These are phyloP conservation scores for Chromis chromis DNA, from an alignment of 2,797 vertebrate genomes.

Conservation along the genomic window DNA sequence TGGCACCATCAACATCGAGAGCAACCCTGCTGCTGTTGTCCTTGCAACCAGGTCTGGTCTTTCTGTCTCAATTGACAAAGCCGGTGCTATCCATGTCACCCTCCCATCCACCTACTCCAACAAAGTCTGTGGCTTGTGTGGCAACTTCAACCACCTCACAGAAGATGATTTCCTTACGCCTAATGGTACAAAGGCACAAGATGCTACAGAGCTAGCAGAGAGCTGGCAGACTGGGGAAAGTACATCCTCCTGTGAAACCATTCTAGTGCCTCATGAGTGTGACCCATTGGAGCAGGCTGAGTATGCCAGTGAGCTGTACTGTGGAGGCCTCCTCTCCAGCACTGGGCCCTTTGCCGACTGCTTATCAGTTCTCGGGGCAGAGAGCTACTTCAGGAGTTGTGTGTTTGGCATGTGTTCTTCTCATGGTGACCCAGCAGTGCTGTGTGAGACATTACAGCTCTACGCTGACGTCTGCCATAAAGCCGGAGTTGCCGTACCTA, in stretches of 20 bases:
- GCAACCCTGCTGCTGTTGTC: slow-evolving; percentile 75
- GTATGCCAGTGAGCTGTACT: slow-evolving; percentile 82
- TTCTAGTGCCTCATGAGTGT: slow-evolving; percentile 74
- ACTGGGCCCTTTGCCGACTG: slow-evolving; percentile 85
- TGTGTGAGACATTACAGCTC: slow-evolving; percentile 81
- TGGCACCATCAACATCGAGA: slow-evolving; percentile 74
- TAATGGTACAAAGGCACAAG: slow-evolving; percentile 66
- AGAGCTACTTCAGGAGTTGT: slow-evolving; percentile 86
- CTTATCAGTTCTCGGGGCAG: slow-evolving; percentile 73
- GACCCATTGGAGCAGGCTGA: slow-evolving; percentile 67
- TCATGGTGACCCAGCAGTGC: slow-evolving; percentile 69
- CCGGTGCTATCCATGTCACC: slow-evolving; percentile 83
- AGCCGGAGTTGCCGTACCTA: slow-evolving; percentile 77
- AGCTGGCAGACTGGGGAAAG: slow-evolving; percentile 80
- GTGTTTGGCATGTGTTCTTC: slow-evolving; percentile 84
- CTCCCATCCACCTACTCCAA: slow-evolving; percentile 83
- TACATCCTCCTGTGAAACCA: slow-evolving; percentile 73
- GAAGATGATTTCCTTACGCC: slow-evolving; percentile 83
- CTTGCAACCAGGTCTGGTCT: slow-evolving; percentile 84
- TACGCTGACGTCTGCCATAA: slow-evolving; percentile 83
- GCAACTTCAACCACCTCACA: slow-evolving; percentile 85
- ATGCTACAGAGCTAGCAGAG: slow-evolving; percentile 71
- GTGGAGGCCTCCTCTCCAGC: slow-evolving; percentile 82
- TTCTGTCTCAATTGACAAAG: slow-evolving; percentile 81
- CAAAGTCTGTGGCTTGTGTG: slow-evolving; percentile 89